Evolutionary conservation across 2,797 vertebrate genomes (phyloP).

Genomic region (Artibeus jamaicensis): DNA sequence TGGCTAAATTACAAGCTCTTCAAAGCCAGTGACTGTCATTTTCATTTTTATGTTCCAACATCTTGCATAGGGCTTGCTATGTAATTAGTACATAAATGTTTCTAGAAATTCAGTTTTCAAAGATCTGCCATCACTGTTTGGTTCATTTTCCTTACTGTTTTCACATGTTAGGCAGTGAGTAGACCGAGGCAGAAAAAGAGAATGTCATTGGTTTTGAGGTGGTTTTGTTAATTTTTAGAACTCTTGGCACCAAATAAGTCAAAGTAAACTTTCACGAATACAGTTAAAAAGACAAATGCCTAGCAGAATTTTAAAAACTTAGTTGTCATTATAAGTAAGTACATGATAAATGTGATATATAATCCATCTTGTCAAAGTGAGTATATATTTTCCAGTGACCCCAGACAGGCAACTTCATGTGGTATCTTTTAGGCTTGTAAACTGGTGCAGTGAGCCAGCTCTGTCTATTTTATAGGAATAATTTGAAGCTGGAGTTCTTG

Average conservation of each 20-base stretch:
- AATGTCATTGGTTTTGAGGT: background rate
- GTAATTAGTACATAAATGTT: slow-evolving; percentile 26
- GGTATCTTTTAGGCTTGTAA: background rate
- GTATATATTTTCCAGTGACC: slow-evolving; percentile 48
- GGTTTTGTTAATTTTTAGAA: slow-evolving; percentile 27
- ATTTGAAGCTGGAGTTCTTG: background rate
- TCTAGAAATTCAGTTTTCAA: background rate
- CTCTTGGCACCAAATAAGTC: background rate
- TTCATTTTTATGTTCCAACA: background rate
- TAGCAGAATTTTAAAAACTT: background rate
- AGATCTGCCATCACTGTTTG: background rate
- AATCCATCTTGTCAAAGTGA: slow-evolving; percentile 64
- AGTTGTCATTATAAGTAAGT: background rate
- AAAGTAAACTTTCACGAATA: background rate
- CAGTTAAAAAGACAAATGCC: background rate
- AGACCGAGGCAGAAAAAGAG: background rate
- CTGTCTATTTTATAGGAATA: background rate
- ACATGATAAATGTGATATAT: slow-evolving; percentile 24
- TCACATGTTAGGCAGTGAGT: background rate
- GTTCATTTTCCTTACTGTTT: slow-evolving; percentile 10
- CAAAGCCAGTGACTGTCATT: background rate
- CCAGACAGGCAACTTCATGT: slow-evolving; percentile 60
- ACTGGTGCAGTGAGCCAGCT: slow-evolving; percentile 26
- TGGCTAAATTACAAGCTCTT: background rate
- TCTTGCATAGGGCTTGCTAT: background rate